Conservation (phyloP, 2,797 vertebrate genomes). For the Neopelma chrysocephalum region DNA sequence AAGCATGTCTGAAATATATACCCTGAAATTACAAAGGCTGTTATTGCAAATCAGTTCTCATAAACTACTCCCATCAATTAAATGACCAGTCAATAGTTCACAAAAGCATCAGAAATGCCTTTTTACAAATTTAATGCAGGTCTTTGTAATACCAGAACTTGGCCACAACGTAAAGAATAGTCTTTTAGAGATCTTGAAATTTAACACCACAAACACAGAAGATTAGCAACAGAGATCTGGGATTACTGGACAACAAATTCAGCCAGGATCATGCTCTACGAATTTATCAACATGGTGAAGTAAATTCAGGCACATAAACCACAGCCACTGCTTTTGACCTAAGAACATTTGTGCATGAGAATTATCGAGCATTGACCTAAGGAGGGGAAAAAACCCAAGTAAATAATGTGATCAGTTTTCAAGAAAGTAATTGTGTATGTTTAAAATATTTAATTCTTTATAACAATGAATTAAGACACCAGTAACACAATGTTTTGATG, state of each 20-base stretch:
- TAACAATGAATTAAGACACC: background rate
- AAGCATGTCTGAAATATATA: background rate
- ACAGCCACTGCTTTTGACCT: background rate
- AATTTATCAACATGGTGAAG: background rate
- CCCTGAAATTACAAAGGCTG: background rate
- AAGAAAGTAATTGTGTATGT: background rate
- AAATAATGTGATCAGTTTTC: background rate
- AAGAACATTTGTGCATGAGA: background rate
- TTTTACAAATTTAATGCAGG: background rate
- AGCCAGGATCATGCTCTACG: background rate
- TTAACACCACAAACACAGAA: background rate
- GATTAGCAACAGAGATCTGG: background rate
- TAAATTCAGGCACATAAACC: background rate
- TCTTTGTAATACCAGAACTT: background rate
- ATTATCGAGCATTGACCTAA: background rate
- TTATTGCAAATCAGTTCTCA: background rate
- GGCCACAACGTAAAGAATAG: background rate
- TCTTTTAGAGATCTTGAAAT: background rate
- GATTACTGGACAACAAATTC: background rate
- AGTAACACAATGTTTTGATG: background rate
- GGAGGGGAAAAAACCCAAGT: background rate
- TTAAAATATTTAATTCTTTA: background rate
- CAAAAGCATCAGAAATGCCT: background rate
- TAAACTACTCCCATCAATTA: background rate
- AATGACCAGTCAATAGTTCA: background rate